Evolutionary conservation across 2,113 vertebrate species (phyloP).

Genomic region (Alouatta palliata): DNA sequence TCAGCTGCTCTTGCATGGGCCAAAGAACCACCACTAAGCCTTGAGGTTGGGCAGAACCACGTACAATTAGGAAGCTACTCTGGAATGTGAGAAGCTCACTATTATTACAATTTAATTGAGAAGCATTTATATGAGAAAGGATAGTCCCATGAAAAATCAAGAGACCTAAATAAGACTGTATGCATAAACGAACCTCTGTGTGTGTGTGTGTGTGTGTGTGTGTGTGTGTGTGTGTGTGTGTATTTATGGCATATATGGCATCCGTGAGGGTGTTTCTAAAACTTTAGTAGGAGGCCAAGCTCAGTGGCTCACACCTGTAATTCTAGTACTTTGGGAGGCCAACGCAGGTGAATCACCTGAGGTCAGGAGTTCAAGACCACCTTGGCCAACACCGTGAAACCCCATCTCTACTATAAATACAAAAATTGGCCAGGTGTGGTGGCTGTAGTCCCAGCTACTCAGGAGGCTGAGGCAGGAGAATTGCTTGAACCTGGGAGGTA

Average conservation of each 20-base stretch:
- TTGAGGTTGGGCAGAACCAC: neutral
- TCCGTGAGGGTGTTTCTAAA: neutral
- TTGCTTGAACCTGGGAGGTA: too few species aligned
- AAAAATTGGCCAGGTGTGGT: too few species aligned
- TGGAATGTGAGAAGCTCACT: neutral
- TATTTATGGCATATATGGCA: neutral
- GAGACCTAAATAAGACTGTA: neutral
- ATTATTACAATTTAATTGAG: neutral
- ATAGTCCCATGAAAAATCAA: neutral
- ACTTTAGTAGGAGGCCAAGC: neutral
- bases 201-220: too few species aligned
- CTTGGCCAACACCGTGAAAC: too few species aligned
- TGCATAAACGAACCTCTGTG: neutral
- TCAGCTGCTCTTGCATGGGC: neutral
- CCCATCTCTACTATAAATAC: too few species aligned
- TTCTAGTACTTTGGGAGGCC: too few species aligned
- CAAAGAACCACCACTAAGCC: neutral
- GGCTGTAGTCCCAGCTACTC: too few species aligned
- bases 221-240: too few species aligned
- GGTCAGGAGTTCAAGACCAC: too few species aligned
- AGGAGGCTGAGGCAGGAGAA: too few species aligned
- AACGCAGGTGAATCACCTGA: too few species aligned
- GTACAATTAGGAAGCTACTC: neutral
- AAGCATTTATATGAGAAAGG: neutral
- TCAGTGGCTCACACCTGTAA: too few species aligned